phyloP scores from a whole-genome alignment of 2,888 invertebrate genomes.

The Pedicia rivosa region DNA sequence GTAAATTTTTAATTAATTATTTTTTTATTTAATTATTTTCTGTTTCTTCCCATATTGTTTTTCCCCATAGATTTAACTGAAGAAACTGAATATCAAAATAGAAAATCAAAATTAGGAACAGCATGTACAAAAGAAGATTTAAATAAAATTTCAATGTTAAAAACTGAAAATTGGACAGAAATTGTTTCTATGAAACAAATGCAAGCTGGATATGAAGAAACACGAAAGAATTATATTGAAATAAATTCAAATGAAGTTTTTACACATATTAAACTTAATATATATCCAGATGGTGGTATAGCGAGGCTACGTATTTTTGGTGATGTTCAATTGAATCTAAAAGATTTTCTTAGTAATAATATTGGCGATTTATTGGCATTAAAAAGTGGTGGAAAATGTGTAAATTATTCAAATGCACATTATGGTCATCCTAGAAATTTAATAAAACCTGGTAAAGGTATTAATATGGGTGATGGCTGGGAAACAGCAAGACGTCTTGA shows the following conservation, averaged over 20 bases:
- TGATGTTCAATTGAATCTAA: conserved; percentile 27
- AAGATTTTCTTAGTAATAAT: conserved; percentile 14
- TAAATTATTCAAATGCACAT: conserved; percentile 44
- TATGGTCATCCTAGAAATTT: conserved; percentile 46
- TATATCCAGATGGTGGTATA: conserved; percentile 47
- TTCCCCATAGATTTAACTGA: conserved; percentile 23
- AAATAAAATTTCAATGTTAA: conserved; percentile 30
- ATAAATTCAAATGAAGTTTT: conserved; percentile 24
- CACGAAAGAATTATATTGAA: conserved; percentile 39
- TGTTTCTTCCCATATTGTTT: conserved; percentile 9
- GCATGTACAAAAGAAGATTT: conserved; percentile 33
- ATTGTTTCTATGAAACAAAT: conserved; percentile 37
- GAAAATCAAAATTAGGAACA: conserved; percentile 33
- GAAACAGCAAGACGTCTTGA: conserved; percentile 45
- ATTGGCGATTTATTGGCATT: conserved; percentile 36
- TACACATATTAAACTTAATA: conserved; percentile 43
- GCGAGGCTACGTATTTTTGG: conserved; percentile 43
- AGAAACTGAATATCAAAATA: conserved; percentile 31
- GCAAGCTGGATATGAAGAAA: conserved; percentile 39
- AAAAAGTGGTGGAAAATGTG: conserved; percentile 38
- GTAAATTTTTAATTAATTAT: conserved; percentile 4
- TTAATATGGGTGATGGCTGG: conserved; percentile 47
- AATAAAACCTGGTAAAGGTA: conserved; percentile 35
- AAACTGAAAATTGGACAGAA: conserved; percentile 38
- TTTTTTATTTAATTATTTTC: conserved; percentile 12